Conservation (phyloP, 1,140 invertebrate species). For the Leptestheria dahalacensis region DNA sequence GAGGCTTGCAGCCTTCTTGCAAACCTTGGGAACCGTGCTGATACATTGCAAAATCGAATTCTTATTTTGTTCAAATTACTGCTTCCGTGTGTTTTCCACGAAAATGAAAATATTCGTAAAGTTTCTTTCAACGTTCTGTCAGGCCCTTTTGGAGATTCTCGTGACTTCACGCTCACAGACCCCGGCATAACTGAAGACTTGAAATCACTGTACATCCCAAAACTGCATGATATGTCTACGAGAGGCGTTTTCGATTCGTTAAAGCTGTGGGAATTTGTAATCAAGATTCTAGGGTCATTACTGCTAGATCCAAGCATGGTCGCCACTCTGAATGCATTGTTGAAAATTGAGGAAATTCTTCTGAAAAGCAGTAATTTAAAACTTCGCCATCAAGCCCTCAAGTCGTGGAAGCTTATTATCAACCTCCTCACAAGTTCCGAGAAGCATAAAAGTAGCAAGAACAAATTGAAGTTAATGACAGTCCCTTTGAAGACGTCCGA, state of each 20-base stretch:
- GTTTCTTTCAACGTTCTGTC: not conserved
- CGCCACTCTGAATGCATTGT: not conserved
- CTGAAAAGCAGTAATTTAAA: not conserved
- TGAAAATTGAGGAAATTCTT: not conserved
- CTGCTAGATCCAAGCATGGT: not conserved
- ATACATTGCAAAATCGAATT: not conserved
- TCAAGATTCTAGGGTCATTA: not conserved
- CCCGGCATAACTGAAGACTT: not conserved
- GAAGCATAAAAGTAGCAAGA: not conserved
- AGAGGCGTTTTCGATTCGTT: not conserved
- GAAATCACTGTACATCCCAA: not conserved
- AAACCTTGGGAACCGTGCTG: not conserved
- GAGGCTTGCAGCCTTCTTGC: not conserved
- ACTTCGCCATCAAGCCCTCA: not conserved
- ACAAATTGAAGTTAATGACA: not conserved
- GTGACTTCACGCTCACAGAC: too few species aligned
- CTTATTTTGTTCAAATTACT: not conserved
- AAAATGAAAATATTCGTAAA: not conserved
- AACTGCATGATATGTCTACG: not conserved
- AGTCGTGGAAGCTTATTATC: not conserved
- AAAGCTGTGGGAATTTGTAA: not conserved
- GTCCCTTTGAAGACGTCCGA: not conserved
- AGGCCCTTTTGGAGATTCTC: too few species aligned
- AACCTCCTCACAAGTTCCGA: not conserved
- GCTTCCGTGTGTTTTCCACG: not conserved